phyloP scores from a whole-genome alignment of 2,888 invertebrate genomes.

The Podotricha telesiphe region DNA sequence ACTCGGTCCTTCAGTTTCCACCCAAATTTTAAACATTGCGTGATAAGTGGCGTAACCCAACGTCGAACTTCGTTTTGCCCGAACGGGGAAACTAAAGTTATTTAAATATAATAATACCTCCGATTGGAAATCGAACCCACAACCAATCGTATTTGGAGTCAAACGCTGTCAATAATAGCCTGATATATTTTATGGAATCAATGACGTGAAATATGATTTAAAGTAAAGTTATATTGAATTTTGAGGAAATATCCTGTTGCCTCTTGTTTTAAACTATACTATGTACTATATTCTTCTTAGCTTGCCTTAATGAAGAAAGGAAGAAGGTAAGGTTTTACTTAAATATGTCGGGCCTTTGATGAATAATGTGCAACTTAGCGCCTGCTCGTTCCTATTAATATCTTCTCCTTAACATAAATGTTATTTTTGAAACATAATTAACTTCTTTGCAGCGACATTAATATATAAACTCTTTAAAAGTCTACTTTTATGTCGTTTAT shows the following conservation, averaged over 20 bases:
- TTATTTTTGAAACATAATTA: neutral
- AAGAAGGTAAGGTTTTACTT: neutral
- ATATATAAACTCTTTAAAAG: neutral
- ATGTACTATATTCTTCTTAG: neutral
- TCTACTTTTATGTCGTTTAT: constrained; percentile 9
- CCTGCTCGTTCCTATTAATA: neutral
- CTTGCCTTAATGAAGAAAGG: neutral
- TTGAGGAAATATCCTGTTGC: too few species aligned
- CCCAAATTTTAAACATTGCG: too few species aligned
- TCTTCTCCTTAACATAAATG: neutral
- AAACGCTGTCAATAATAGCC: too few species aligned
- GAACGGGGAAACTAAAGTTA: too few species aligned
- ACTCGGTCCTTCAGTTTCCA: too few species aligned
- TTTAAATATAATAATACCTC: too few species aligned
- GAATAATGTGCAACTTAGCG: neutral
- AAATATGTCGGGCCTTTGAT: neutral
- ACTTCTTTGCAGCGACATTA: neutral
- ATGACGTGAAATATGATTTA: neutral
- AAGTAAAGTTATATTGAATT: neutral
- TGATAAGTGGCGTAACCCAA: too few species aligned
- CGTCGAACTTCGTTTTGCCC: too few species aligned
- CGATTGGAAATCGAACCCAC: too few species aligned
- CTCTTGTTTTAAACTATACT: neutral
- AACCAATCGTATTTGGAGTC: too few species aligned
- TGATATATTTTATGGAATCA: neutral